A percentile compares a stretch with the other conserved stretches of the same genome.
These are phyloP conservation scores for Maconellicoccus hirsutus DNA, from an alignment of 1,140 invertebrate species.

Conservation along the genomic window DNA sequence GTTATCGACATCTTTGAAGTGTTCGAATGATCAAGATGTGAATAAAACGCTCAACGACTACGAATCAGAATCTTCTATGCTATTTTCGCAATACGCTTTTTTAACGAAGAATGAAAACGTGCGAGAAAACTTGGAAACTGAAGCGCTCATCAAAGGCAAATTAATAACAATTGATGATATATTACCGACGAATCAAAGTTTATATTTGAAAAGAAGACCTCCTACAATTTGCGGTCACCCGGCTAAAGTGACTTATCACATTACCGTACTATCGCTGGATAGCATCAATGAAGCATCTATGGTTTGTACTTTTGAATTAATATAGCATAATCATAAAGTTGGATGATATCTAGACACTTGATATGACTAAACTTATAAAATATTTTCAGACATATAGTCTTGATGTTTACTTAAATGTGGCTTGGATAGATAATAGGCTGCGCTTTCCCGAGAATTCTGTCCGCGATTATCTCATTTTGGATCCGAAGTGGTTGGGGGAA, in stretches of 20 bases:
- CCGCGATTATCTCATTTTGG: not conserved
- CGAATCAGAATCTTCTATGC: not conserved
- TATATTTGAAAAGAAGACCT: not conserved
- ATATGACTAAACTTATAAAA: too few species aligned
- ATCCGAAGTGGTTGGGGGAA: not conserved
- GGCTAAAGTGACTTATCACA: not conserved
- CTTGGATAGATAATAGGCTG: not conserved
- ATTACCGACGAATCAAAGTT: not conserved
- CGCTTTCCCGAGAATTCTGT: not conserved
- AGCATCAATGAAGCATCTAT: not conserved
- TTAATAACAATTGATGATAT: not conserved
- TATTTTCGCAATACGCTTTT: not conserved
- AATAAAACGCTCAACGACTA: not conserved
- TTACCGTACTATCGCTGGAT: not conserved
- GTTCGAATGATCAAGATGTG: not conserved
- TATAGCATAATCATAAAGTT: too few species aligned
- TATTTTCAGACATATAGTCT: constrained; percentile 1
- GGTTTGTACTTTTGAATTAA: not conserved
- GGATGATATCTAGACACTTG: too few species aligned
- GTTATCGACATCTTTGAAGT: not conserved
- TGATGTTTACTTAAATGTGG: not conserved
- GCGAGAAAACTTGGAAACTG: not conserved
- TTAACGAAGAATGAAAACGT: not conserved
- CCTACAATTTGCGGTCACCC: not conserved
- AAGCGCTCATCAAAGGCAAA: not conserved